phyloP scores from a whole-genome alignment of 2,797 vertebrate species.

The Lindbergichthys nudifrons region DNA sequence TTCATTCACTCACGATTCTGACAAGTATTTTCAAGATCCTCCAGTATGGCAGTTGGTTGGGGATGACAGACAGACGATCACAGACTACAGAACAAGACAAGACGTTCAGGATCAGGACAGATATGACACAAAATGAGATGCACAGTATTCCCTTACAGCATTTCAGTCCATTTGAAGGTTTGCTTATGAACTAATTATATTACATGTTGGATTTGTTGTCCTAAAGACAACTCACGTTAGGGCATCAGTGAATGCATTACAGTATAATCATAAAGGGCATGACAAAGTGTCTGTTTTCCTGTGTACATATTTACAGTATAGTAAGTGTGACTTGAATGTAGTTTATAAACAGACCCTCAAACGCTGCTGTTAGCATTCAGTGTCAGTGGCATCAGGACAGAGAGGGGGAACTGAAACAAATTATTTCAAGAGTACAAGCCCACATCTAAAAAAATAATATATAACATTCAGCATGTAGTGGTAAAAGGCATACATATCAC shows the following conservation, averaged over 20 bases:
- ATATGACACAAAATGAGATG: conserved; percentile 39
- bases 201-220: conserved; percentile 51
- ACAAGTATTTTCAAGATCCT: conserved; percentile 65
- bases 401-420: conserved; percentile 37
- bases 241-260: conserved; percentile 55
- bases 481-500: conserved; percentile 70
- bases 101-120: conserved; percentile 26
- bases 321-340: conserved; percentile 36
- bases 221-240: conserved; percentile 53
- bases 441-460: conserved; percentile 40
- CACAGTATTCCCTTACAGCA: conserved; percentile 54
- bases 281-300: conserved; percentile 50
- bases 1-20: conserved; percentile 62
- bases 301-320: conserved; percentile 71
- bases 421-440: conserved; percentile 62
- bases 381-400: conserved; percentile 39
- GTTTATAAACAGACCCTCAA: conserved; percentile 65
- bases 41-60: conserved; percentile 72
- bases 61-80: conserved; percentile 59
- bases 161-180: conserved; percentile 64
- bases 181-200: conserved; percentile 64
- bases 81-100: conserved; percentile 44
- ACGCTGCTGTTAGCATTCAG: conserved; percentile 42
- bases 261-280: conserved; percentile 52
- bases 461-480: conserved; percentile 69